phyloP scores from a whole-genome alignment of 2,113 vertebrate species.

The Limnothrissa miodon region DNA sequence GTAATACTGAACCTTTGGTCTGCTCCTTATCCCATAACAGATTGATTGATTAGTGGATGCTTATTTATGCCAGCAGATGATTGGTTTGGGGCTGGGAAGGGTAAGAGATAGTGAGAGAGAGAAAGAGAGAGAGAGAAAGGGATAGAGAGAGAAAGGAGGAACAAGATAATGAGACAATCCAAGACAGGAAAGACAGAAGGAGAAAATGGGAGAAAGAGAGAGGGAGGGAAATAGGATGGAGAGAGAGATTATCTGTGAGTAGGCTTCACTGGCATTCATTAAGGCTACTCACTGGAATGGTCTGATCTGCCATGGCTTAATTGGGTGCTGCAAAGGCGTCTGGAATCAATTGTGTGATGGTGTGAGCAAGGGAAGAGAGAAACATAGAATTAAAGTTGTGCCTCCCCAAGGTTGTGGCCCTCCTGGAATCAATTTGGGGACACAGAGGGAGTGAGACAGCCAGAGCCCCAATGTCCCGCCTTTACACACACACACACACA shows the following conservation, averaged over 20 bases:
- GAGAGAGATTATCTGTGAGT: conserved; percentile 36
- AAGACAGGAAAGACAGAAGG: background rate
- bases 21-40: conserved; percentile 29
- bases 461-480: background rate
- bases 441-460: conserved; percentile 11
- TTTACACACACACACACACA: background rate
- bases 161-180: background rate
- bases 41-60: conserved; percentile 46
- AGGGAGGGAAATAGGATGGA: conserved; percentile 2
- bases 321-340: conserved; percentile 45
- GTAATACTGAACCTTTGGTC: conserved; percentile 14
- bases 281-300: conserved; percentile 32
- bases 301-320: conserved; percentile 39
- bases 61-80: conserved; percentile 33
- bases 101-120: background rate
- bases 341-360: conserved; percentile 38
- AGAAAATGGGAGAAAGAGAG: conserved; percentile 17
- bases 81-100: conserved; percentile 29
- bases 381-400: conserved; percentile 42
- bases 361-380: background rate
- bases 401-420: conserved; percentile 37
- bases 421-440: conserved; percentile 43
- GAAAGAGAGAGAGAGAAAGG: conserved; percentile 14
- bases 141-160: conserved; percentile 4
- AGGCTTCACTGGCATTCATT: conserved; percentile 45